These are phyloP conservation scores for Hypocryptadius cinnamomeus DNA, from an alignment of 2,113 vertebrate genomes.

Conservation along the genomic window DNA sequence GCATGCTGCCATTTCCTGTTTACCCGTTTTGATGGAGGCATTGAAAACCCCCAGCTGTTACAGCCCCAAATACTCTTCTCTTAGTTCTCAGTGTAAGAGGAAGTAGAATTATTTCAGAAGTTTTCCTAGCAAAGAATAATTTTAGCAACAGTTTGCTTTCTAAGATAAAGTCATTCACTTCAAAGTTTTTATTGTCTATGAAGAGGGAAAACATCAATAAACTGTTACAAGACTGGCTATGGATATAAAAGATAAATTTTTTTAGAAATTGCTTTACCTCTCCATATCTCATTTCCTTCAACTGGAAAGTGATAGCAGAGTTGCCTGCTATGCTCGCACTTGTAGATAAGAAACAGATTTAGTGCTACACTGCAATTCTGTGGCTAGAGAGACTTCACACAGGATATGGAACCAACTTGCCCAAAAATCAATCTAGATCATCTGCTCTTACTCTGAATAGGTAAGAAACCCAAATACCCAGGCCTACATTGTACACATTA, in stretches of 20 bases:
- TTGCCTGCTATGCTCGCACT: background rate
- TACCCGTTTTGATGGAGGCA: background rate
- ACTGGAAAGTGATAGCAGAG: background rate
- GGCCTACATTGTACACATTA: background rate
- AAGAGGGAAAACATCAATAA: constrained; percentile 9
- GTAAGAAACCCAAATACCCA: background rate
- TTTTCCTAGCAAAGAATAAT: background rate
- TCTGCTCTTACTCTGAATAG: background rate
- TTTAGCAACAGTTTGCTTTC: constrained; percentile 12
- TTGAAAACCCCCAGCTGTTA: background rate
- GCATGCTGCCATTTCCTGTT: constrained; percentile 5
- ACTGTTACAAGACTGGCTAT: background rate
- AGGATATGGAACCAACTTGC: background rate
- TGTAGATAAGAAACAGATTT: constrained; percentile 12
- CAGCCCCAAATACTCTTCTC: background rate
- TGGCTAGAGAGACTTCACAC: background rate
- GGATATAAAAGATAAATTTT: background rate
- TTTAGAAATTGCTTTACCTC: background rate
- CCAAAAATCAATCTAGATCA: background rate
- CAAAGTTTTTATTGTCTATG: background rate
- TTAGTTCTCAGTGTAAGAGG: background rate
- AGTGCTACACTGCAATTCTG: background rate
- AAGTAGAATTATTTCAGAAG: constrained; percentile 1
- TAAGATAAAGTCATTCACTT: background rate
- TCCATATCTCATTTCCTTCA: background rate